Conservation (phyloP, 2,797 vertebrate genomes). For the Aldrovandia affinis region DNA sequence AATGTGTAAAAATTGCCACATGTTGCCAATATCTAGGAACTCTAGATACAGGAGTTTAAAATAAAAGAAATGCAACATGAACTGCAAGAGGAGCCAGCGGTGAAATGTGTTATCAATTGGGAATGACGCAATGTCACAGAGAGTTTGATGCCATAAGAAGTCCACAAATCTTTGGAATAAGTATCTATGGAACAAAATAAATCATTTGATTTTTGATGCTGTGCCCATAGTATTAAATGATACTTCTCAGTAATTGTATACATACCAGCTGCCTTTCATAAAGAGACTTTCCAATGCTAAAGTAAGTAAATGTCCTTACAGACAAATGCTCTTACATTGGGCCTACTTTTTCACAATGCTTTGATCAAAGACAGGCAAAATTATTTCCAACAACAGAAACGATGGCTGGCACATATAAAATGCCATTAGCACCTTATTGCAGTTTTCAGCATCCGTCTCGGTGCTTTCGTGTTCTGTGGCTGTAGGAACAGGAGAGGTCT, state of each 20-base stretch:
- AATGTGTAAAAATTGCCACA: too few relatives aligned
- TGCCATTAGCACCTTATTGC: too few relatives aligned
- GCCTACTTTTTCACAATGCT: too few relatives aligned
- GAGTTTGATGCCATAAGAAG: constrained; percentile 11
- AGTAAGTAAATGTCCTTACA: too few relatives aligned
- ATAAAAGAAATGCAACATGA: background rate
- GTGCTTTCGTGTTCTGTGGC: too few relatives aligned
- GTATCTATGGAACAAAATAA: constrained; percentile 10
- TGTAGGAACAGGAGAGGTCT: too few relatives aligned
- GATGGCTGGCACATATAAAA: too few relatives aligned
- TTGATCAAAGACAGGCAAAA: too few relatives aligned
- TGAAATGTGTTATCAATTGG: constrained; percentile 25
- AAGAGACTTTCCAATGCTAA: background rate
- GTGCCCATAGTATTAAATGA: constrained; percentile 19
- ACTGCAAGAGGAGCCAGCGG: background rate
- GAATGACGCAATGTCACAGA: constrained; percentile 21
- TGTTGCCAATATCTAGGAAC: too few relatives aligned
- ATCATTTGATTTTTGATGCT: constrained; percentile 25
- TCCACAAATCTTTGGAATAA: background rate
- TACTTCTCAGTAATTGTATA: constrained; percentile 14
- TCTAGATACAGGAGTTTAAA: background rate
- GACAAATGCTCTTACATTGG: too few relatives aligned
- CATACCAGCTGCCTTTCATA: constrained; percentile 13
- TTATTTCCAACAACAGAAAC: too few relatives aligned
- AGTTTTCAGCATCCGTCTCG: too few relatives aligned